Percentiles rank a stretch among this genome's conserved stretches.
Conservation (phyloP, 2,113 vertebrate genomes). For the Peromyscus maniculatus region DNA sequence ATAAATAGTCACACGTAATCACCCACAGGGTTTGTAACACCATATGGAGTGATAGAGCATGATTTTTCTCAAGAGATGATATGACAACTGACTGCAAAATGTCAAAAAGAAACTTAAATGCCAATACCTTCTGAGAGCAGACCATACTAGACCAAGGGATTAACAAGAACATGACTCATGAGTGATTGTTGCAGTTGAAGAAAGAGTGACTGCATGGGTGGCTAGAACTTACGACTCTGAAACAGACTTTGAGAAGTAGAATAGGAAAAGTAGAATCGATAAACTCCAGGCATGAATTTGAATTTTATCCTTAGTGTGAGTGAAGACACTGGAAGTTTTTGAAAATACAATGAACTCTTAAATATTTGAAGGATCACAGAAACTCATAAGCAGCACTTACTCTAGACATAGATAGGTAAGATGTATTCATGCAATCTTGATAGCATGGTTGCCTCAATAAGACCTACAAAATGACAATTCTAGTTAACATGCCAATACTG, state of each 20-base stretch:
- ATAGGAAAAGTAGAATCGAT: neutral
- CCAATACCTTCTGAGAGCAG: conserved; percentile 10
- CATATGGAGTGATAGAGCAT: neutral
- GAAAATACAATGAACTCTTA: conserved; percentile 49
- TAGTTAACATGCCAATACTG: neutral
- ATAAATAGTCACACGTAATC: neutral
- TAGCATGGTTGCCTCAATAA: neutral
- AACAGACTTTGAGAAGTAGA: neutral
- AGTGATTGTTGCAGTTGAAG: neutral
- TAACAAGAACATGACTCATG: neutral
- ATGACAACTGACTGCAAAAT: neutral
- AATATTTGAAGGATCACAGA: conserved; percentile 33
- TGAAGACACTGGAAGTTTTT: neutral
- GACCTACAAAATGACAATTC: neutral
- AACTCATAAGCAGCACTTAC: neutral
- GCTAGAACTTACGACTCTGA: neutral
- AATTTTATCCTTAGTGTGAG: neutral
- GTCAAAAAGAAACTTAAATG: conserved; percentile 47
- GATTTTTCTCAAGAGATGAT: neutral
- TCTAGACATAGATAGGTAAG: neutral
- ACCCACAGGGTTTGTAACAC: neutral
- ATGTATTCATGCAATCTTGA: neutral
- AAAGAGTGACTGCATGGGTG: neutral
- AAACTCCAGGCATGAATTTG: neutral
- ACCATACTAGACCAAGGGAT: neutral